A percentile compares a stretch with the other conserved stretches of the same genome.
Evolutionary conservation across 2,888 invertebrate genomes (phyloP).

Genomic region (Metacarcinus magister): DNA sequence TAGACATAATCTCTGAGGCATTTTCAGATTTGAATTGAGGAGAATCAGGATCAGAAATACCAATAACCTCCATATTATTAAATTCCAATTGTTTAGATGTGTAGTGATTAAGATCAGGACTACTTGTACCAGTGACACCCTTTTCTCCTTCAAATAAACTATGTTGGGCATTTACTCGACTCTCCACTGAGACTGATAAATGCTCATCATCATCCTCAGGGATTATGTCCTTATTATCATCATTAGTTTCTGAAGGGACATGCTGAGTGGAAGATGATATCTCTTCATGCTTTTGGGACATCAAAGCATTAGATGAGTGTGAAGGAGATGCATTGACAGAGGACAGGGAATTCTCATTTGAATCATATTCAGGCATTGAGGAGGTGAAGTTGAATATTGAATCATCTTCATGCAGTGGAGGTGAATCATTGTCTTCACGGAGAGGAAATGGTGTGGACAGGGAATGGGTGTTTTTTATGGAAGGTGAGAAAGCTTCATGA

Average conservation of each 20-base stretch:
- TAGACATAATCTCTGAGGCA: not conserved
- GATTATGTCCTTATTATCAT: constrained; percentile 9
- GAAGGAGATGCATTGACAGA: constrained; percentile 63
- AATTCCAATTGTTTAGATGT: not conserved
- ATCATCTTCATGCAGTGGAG: constrained; percentile 75
- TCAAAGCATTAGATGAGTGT: constrained; percentile 10
- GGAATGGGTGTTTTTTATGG: not conserved
- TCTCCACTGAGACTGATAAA: not conserved
- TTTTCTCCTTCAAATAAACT: not conserved
- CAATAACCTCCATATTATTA: not conserved
- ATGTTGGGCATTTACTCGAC: not conserved
- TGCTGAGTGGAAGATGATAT: not conserved
- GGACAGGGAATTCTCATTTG: constrained; percentile 68
- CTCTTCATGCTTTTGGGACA: not conserved
- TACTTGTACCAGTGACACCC: not conserved
- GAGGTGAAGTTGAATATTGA: constrained; percentile 75
- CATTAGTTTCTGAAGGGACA: not conserved
- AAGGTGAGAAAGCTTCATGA: not conserved
- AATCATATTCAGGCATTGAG: constrained; percentile 74
- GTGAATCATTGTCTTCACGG: constrained; percentile 56
- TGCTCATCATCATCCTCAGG: constrained; percentile 18
- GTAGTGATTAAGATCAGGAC: not conserved
- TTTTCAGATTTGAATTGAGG: constrained; percentile 15
- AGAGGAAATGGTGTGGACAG: not conserved
- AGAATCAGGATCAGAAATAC: not conserved